Evolutionary conservation across 1,140 invertebrate species (phyloP).

Genomic region (Notospermus geniculatus): DNA sequence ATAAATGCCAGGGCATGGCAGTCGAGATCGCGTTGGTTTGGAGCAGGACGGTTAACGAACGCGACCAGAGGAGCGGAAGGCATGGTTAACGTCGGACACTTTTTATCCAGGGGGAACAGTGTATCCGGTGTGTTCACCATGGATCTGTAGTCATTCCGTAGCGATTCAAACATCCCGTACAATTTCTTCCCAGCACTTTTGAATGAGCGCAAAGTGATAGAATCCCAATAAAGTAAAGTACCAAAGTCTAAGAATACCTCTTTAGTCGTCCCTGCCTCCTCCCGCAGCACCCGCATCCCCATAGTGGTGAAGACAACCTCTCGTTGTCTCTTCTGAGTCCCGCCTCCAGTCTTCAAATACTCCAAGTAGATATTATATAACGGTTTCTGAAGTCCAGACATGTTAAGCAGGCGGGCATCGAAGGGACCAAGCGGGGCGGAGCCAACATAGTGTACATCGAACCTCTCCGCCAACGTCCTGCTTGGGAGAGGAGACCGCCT

Average conservation of each 20-base stretch:
- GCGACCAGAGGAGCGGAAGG: not conserved
- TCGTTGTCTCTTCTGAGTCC: not conserved
- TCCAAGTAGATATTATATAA: conserved; percentile 2
- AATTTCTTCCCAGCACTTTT: conserved; percentile 6
- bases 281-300: not conserved
- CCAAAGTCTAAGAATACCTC: not conserved
- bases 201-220: not conserved
- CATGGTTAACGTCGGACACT: not conserved
- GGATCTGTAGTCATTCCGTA: not conserved
- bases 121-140: not conserved
- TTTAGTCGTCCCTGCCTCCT: not conserved
- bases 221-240: conserved; percentile 1
- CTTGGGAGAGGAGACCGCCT: too few species aligned
- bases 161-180: conserved; percentile 9
- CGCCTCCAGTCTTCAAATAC: not conserved
- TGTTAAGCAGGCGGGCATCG: not conserved
- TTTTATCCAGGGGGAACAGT: not conserved
- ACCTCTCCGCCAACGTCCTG: not conserved
- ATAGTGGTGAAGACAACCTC: not conserved
- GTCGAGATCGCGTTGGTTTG: not conserved
- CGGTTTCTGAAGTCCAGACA: not conserved
- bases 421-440: not conserved
- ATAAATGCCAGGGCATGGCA: not conserved
- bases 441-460: not conserved
- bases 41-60: not conserved